These are phyloP conservation scores for Sebastes wilsoni DNA, from an alignment of 2,797 vertebrate genomes.

Conservation along the genomic window DNA sequence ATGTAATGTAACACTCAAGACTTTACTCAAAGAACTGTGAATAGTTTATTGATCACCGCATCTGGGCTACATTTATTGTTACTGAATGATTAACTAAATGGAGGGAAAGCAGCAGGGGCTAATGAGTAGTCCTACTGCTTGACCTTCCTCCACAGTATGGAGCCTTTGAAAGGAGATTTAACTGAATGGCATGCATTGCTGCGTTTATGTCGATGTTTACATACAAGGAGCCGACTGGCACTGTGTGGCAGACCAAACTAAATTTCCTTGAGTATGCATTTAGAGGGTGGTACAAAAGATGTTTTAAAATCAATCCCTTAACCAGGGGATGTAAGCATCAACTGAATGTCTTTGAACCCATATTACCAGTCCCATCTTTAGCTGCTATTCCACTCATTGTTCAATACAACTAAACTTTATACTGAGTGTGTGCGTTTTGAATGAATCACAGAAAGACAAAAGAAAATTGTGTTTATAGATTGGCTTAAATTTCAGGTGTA, in stretches of 20 bases:
- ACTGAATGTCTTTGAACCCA: conserved; percentile 30
- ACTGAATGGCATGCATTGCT: conserved; percentile 69
- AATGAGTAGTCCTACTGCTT: conserved; percentile 68
- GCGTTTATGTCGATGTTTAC: conserved; percentile 60
- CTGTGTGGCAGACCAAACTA: conserved; percentile 44
- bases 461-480: background rate
- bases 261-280: conserved; percentile 47
- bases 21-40: conserved; percentile 4
- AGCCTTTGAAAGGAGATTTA: conserved; percentile 69
- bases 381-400: no score
- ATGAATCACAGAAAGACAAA: background rate
- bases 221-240: conserved; percentile 61
- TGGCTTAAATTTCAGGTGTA: background rate
- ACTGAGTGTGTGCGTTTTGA: no score
- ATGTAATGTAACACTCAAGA: background rate
- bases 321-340: conserved; percentile 20
- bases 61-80: conserved; percentile 32
- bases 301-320: conserved; percentile 41
- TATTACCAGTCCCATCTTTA: background rate
- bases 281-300: conserved; percentile 52
- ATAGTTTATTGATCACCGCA: conserved; percentile 15
- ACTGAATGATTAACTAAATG: conserved; percentile 44
- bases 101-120: conserved; percentile 42
- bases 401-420: no score
- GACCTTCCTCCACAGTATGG: conserved; percentile 71